A percentile compares a stretch with the other conserved stretches of the same genome.
Evolutionary conservation across 1,140 invertebrate genomes (phyloP).

Genomic region (Drosophila kohkoa): DNA sequence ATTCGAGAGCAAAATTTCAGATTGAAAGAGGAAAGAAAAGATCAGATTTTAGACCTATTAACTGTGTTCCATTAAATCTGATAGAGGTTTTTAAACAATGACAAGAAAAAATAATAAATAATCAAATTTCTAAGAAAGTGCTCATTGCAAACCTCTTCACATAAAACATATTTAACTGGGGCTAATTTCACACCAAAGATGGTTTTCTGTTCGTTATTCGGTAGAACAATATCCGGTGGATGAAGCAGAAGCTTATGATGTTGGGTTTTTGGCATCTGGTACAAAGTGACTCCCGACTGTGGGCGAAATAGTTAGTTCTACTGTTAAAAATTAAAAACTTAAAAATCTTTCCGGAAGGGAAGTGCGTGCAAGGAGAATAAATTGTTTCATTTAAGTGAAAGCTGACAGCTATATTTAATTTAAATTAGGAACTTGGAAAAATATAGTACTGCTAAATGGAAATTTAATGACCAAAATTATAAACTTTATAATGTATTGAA

Average conservation of each 20-base stretch:
- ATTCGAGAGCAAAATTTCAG: neutral
- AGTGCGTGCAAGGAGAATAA: neutral
- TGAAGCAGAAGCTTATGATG: neutral
- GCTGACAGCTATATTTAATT: neutral
- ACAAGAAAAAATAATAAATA: neutral
- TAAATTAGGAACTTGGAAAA: neutral
- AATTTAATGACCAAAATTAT: neutral
- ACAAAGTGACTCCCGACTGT: slow-evolving; percentile 43
- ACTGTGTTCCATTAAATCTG: neutral
- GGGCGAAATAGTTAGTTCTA: slow-evolving; percentile 22
- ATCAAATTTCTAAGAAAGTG: neutral
- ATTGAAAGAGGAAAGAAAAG: neutral
- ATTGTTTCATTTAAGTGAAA: neutral
- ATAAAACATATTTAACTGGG: slow-evolving; percentile 41
- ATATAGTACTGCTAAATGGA: too few relatives aligned
- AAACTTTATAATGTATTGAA: neutral
- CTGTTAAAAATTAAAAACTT: neutral
- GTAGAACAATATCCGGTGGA: slow-evolving; percentile 11
- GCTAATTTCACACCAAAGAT: slow-evolving; percentile 65
- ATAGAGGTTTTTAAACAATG: neutral
- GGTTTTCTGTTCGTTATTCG: slow-evolving; percentile 49
- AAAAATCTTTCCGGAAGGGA: neutral
- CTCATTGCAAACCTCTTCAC: slow-evolving; percentile 52
- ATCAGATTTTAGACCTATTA: neutral
- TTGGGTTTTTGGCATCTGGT: slow-evolving; percentile 47